These are phyloP conservation scores for Spisula solida DNA, from an alignment of 2,888 invertebrate species.

Conservation along the genomic window DNA sequence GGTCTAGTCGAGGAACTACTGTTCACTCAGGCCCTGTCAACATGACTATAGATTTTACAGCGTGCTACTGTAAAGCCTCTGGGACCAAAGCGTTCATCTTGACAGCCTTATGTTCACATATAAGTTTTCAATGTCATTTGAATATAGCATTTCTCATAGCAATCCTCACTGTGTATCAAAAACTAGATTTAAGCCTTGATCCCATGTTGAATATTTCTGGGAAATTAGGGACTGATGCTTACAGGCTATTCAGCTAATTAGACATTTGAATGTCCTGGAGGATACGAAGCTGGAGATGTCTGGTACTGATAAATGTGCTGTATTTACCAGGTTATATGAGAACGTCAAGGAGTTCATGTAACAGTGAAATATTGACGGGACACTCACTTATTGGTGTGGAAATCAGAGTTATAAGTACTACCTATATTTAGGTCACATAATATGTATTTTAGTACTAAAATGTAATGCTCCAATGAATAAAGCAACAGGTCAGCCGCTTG, in stretches of 20 bases:
- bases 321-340: neutral
- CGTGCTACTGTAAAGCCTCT: too few relatives aligned
- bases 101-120: too few relatives aligned
- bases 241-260: neutral
- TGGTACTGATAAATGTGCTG: neutral
- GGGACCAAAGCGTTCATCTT: too few relatives aligned
- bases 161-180: neutral
- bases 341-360: neutral
- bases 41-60: too few relatives aligned
- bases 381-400: neutral
- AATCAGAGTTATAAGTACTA: neutral
- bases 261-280: slow-evolving; percentile 6
- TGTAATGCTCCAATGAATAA: too few relatives aligned
- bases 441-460: too few relatives aligned
- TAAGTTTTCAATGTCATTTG: neutral
- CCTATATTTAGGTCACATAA: too few relatives aligned
- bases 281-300: neutral
- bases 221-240: neutral
- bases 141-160: neutral
- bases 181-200: neutral
- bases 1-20: too few relatives aligned
- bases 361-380: neutral
- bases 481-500: too few relatives aligned
- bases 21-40: too few relatives aligned
- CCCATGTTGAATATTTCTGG: slow-evolving; percentile 9